phyloP scores from a whole-genome alignment of 2,888 invertebrate genomes.

The Tenthredo livida region DNA sequence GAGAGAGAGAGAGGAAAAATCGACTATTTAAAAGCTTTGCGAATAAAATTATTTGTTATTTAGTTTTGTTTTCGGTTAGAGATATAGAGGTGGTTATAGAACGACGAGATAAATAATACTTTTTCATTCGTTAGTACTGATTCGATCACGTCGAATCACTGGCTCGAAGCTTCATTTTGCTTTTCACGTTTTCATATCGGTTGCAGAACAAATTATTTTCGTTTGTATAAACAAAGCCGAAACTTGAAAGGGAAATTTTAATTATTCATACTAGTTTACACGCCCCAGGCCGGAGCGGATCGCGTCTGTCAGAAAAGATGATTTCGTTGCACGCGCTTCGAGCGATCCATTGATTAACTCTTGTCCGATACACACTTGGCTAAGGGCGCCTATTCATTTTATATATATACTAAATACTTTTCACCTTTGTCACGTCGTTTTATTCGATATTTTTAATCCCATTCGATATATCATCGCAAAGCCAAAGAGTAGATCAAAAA shows the following conservation, averaged over 20 bases:
- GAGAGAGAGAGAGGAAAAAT: background rate
- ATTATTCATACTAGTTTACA: conserved; percentile 73
- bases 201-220: conserved; percentile 69
- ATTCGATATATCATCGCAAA: background rate
- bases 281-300: conserved; percentile 58
- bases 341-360: conserved; percentile 76
- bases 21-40: conserved; percentile 15
- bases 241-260: conserved; percentile 74
- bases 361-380: conserved; percentile 67
- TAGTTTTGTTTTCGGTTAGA: conserved; percentile 12
- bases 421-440: conserved; percentile 14
- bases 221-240: conserved; percentile 74
- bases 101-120: conserved; percentile 43
- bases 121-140: conserved; percentile 47
- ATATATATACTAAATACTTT: background rate
- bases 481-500: background rate
- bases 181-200: conserved; percentile 56
- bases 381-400: conserved; percentile 45
- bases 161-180: conserved; percentile 51
- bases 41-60: conserved; percentile 21
- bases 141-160: conserved; percentile 51
- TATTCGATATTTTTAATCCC: background rate
- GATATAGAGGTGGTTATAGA: conserved; percentile 13
- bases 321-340: conserved; percentile 73
- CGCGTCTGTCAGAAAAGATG: conserved; percentile 73